Base-by-base conservation (phyloP, 2,113 vertebrate species). In the Thamnaconus septentrionalis region DNA sequence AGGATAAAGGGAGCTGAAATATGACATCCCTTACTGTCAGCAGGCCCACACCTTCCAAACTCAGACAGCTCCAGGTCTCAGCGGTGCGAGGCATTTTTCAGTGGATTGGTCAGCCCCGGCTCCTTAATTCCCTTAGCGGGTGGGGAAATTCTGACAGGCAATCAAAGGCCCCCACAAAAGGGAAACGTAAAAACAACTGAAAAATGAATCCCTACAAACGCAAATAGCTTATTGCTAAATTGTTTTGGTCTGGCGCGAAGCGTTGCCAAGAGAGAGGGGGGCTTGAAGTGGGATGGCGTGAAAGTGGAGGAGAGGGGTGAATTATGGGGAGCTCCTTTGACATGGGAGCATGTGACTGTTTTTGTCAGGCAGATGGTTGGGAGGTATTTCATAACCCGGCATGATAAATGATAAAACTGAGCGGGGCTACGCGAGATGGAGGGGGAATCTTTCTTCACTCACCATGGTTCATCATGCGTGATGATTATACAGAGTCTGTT, bases 151-250 rank as follows among this genome's bases (percentile, higher is more conserved):
- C 75, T 81, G 83, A 82, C 80, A 78, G 73, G 71, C 77, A 74
- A 79, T 84, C 86, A 61, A 62, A 85, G 66, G 69, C 77, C 76
- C 68, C 82, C 71, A 83, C 71, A 76, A 78, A 75, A 77, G 59
- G 53, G 64, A 70, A 84, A 84, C 52, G 68, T 57, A 57, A 88
- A 84, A 87, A 86, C 75, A 81, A 85, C 72, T 57, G 69, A 81
- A 85, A 87, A 87, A 54, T 58, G 11, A 82, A 84, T 80, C 59
- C 69, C 50, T 59, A 45, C 51, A 12, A 86, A 82, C 43, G 59
- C 77, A 85, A 88, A 84, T 83, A 85, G 80, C 65, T 78, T 70
- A 56, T 83, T 84, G 75, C 71, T 64, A 69, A 85, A 86, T 84
- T 81, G 81, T 85, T 87, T 83, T 84, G 76, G 78, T 86, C 76